Conservation (phyloP, 1,140 invertebrate species). For the Calliphora vicina region DNA sequence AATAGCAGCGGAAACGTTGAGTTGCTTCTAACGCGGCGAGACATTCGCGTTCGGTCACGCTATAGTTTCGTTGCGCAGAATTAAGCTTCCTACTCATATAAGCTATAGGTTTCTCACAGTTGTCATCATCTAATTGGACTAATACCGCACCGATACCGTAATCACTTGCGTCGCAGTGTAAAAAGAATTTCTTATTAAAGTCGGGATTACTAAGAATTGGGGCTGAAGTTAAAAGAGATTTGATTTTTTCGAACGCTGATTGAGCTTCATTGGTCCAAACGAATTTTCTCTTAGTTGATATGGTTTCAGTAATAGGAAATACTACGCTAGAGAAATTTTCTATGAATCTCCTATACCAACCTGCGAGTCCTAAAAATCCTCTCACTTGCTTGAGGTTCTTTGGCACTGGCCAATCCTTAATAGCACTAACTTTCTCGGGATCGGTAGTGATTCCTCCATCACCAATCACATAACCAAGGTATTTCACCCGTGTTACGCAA, state of each 20-base stretch:
- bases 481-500: neutral
- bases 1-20: too few relatives aligned
- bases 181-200: slow-evolving; percentile 22
- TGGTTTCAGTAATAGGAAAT: too few relatives aligned
- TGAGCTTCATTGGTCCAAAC: neutral
- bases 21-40: too few relatives aligned
- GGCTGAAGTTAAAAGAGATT: neutral
- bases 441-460: slow-evolving; percentile 7
- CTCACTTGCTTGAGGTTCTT: too few relatives aligned
- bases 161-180: slow-evolving; percentile 8
- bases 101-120: neutral
- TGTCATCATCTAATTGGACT: neutral
- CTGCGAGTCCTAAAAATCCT: too few relatives aligned
- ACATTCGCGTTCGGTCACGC: too few relatives aligned
- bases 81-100: slow-evolving; percentile 5
- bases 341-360: too few relatives aligned
- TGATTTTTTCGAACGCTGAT: neutral
- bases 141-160: too few relatives aligned
- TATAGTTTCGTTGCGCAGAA: neutral
- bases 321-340: too few relatives aligned
- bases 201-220: neutral
- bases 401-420: neutral
- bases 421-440: slow-evolving; percentile 1
- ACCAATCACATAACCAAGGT: neutral
- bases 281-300: too few relatives aligned